A percentile compares a stretch with the other conserved stretches of the same genome.
These are phyloP conservation scores for Cancer borealis DNA, from an alignment of 2,888 invertebrate species.

Conservation along the genomic window DNA sequence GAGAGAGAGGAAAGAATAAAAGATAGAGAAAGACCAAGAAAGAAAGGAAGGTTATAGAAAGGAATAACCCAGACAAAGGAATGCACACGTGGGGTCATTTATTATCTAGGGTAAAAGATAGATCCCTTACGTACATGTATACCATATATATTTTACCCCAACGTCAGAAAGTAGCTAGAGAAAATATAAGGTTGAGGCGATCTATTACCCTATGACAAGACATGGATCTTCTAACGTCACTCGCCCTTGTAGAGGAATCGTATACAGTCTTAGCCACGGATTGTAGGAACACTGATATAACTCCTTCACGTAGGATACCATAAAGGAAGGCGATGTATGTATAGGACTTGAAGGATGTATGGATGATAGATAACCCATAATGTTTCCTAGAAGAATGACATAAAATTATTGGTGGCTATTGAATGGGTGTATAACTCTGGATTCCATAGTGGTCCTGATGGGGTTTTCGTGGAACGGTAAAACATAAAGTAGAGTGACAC, in stretches of 20 bases:
- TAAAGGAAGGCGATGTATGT: not conserved
- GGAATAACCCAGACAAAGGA: not conserved
- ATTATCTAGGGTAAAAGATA: not conserved
- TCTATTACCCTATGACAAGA: not conserved
- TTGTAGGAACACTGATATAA: not conserved
- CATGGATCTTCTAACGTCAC: not conserved
- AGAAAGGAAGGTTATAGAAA: not conserved
- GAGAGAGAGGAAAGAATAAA: too few species aligned
- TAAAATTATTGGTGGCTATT: not conserved
- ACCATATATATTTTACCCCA: not conserved
- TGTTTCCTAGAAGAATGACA: not conserved
- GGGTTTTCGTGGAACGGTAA: not conserved
- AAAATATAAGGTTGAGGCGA: not conserved
- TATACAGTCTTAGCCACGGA: not conserved
- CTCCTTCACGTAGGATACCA: not conserved
- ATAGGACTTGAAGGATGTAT: not conserved
- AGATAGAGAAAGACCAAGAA: too few species aligned
- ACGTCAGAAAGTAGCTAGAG: not conserved
- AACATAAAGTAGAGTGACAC: not conserved
- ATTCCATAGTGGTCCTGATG: not conserved
- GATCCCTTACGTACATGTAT: too few species aligned
- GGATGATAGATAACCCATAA: not conserved
- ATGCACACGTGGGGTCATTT: not conserved
- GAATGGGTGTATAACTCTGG: not conserved
- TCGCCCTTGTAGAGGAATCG: not conserved